Base-by-base conservation (phyloP, 2,113 vertebrate species). In the Saccopteryx bilineata region DNA sequence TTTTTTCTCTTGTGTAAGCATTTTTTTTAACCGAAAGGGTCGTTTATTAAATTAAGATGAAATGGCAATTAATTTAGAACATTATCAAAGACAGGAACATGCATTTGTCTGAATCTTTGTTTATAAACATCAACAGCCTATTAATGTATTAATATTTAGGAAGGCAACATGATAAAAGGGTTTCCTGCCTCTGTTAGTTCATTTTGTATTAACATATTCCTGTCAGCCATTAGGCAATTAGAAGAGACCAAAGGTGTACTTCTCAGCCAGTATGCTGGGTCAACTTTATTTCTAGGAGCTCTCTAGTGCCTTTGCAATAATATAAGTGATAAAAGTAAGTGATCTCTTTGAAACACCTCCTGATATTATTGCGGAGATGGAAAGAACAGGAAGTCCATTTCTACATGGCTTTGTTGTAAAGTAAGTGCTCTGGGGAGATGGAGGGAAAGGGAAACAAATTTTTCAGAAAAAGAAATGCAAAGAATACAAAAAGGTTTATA, bases 151-250 rank as follows among this genome's bases (percentile, higher is more conserved):
- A 83, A 61, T 96, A 97, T 97, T 97, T 96, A 96, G 95, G 95
- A 88, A 74, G 61, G 61, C 89, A 91, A 61, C 1, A n/a, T 96
- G 95, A 94, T 98, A 95, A 97, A 98, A 98, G 24, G 61, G 93
- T 97, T 95, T 66, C 65, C 87, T 33, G 39, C 84, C 94, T 93
- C 90, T 13, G 1, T 95, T 93, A 87, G 94, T 95, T 90, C 96
- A 88, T 97, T 98, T 96, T 83, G 58, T 93, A 97, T 91, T 96
- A 98, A 96, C 90, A 93, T 96, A 98, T 97, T 98, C 91, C n/a
- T 94, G 93, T 96, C 97, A 96, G 93, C 94, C 94, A 82, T 96
- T 97, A 97, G 81, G 94, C 83, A 97, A 98, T 97, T 98, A 98
- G 97, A 98, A 96, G 82, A 90, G 87, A 97, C 96, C 98, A 95